These are phyloP conservation scores for Stramonita haemastoma DNA, from an alignment of 2,888 invertebrate species.

Conservation along the genomic window DNA sequence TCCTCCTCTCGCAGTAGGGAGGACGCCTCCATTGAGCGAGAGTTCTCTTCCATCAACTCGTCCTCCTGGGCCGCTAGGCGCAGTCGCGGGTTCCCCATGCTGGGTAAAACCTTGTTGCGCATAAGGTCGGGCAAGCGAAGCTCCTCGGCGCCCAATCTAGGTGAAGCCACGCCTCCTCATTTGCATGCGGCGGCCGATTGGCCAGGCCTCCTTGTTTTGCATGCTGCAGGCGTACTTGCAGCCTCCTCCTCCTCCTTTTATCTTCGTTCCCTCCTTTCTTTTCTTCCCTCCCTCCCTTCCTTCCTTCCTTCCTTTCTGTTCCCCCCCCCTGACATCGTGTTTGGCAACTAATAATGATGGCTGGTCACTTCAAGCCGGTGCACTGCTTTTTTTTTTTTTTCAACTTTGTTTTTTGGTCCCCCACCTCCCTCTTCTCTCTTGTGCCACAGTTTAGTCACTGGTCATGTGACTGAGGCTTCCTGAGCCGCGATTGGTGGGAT, in stretches of 20 bases:
- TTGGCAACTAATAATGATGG: slow-evolving; percentile 33
- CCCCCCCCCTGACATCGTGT: neutral
- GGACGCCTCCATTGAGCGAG: slow-evolving; percentile 39
- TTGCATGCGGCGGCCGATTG: slow-evolving; percentile 39
- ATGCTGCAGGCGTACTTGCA: slow-evolving; percentile 26
- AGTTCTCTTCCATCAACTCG: slow-evolving; percentile 6
- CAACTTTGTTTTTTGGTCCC: too few species aligned
- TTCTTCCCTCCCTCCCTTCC: slow-evolving; percentile 18
- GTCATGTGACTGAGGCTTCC: neutral
- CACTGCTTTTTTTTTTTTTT: slow-evolving; percentile 5
- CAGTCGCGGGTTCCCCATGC: slow-evolving; percentile 75
- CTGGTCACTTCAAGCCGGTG: neutral
- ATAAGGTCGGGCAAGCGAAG: slow-evolving; percentile 83
- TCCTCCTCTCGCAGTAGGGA: slow-evolving; percentile 48
- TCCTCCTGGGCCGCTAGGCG: slow-evolving; percentile 42
- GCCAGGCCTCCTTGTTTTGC: slow-evolving; percentile 26
- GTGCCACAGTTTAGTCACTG: neutral
- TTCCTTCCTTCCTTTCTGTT: slow-evolving; percentile 15
- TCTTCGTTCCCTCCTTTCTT: neutral
- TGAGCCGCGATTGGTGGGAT: neutral
- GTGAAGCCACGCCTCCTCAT: slow-evolving; percentile 79
- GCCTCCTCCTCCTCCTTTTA: neutral
- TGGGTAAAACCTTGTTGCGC: slow-evolving; percentile 83
- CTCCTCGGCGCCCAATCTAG: slow-evolving; percentile 94
- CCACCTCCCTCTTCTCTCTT: neutral